Evolutionary conservation across 1,140 invertebrate genomes (phyloP), one percentile per base, ranked within the genome.

Genomic region (Lucilia sericata): DNA sequence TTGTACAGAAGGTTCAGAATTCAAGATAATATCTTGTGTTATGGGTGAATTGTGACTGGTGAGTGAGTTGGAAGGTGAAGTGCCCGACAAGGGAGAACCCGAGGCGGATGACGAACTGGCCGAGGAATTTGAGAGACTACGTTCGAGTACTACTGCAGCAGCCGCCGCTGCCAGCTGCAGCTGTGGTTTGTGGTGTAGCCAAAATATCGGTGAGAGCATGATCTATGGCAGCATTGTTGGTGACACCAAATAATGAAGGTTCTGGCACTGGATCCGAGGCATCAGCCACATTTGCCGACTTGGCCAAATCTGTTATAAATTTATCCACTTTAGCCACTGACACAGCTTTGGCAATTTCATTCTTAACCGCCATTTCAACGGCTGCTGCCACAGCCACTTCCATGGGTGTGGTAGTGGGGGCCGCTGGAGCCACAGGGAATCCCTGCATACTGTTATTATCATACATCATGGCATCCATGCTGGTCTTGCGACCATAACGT

Each of bases 351-450:
- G 91, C 89, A 84, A 91, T 89, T 86, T 92, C 92, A 2, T 93
- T 91, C 87, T 93, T 93, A 49, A 93, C 92, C 25, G 93, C 90
- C 84, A 82, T 81, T 60, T 85, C 82, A 25, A 85, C 84, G 25
- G 88, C 89, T 0, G 89, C 89, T 0, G 89, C 88, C 84, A 85
- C 19, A 65, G 85, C 10, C 1, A 87, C 82, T 2, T 86, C 86
- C 83, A 88, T 87, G 8, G 87, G 84, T 10, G 88, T 87, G 0
- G 87, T 88, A 0, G 86, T 86, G 5, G 85, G 83, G 0, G 86
- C 85, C 5, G 83, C 65, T 13, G 82, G 78, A 9, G 78, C 21
- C 13, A 85, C 85, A 0, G 88, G 88, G 55, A 91, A 91, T 0
- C 88, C 87, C n/a, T 88, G 85, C 84, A 91, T 83, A 34, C 88